phyloP scores from a whole-genome alignment of 2,113 vertebrate genomes.

The Elephantulus edwardii region DNA sequence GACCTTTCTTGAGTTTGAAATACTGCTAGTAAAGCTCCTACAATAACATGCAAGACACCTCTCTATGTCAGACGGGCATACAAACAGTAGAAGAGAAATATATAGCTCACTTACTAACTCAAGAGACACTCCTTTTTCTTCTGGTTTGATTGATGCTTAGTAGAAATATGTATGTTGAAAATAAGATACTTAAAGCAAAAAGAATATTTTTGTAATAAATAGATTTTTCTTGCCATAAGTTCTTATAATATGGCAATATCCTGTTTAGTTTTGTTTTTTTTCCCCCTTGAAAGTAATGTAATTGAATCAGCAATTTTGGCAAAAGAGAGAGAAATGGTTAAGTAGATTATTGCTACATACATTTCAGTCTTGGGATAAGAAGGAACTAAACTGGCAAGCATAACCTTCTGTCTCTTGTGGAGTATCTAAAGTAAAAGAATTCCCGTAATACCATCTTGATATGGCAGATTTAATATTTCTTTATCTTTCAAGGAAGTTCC shows the following conservation, averaged over 20 bases:
- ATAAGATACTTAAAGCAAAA: background rate
- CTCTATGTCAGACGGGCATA: too few species aligned
- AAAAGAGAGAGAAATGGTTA: background rate
- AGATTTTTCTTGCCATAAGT: background rate
- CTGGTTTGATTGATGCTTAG: conserved; percentile 2
- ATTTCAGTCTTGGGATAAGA: background rate
- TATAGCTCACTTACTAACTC: background rate
- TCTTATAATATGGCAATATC: background rate
- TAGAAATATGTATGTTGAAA: background rate
- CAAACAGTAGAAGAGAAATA: conserved; percentile 12
- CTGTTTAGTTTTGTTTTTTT: background rate
- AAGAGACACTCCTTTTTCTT: background rate
- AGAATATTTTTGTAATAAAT: background rate
- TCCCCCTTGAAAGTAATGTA: too few species aligned
- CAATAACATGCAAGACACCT: too few species aligned
- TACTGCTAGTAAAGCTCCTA: too few species aligned
- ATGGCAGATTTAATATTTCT: background rate
- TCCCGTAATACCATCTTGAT: background rate
- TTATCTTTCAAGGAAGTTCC: background rate
- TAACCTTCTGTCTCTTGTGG: background rate
- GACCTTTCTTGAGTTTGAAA: too few species aligned
- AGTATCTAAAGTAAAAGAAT: background rate
- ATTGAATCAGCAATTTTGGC: background rate
- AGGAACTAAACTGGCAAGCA: background rate
- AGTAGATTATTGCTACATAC: background rate